Base-by-base conservation (phyloP, 2,888 invertebrate species). In the Blomia tropicalis region DNA sequence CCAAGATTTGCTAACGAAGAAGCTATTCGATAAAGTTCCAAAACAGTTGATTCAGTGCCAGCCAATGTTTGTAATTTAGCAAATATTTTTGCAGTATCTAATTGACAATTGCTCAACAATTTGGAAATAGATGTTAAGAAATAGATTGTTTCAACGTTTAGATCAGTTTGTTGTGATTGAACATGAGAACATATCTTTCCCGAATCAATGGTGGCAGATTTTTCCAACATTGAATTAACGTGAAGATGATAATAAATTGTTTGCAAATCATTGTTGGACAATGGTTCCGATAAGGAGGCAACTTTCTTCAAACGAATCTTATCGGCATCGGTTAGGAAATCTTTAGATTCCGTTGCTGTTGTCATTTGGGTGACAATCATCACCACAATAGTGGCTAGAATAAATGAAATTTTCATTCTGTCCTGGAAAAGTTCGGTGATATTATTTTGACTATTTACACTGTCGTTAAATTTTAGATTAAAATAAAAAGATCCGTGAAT, bases 21-120 rank as follows among this genome's bases (percentile, higher is more conserved):
- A 17, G 84, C 78, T 11, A 85, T 84, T 75, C 84, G 81, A 71
- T 82, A 87, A 31, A 91, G 72, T 64, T 87, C 86, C 27, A 80
- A 75, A 31, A 84, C 78, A 2, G 82, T 78, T 0, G 80, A 76
- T 67, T 82, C 80, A 22, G 82, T 82, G 67, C 80, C 81, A 47
- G 83, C 80, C n/a, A 87, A 72, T 0, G 77, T 74, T 44, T 76
- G 77, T 43, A 79, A 77, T 0, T 83, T 66, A 2, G 29, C 27
- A 7, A 58, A 2, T n/a, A 36, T 30, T 41, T 56, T 43, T 2
- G 60, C 22, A 14, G 22, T 2, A 54, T 30, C 27, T 36, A 61
- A 41, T 54, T 61, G 61, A 61, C 61, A 61, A 29, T 41, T 53
- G 14, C 44, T 51, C 5, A 64, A 22, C 0, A 64, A 43, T 61